Base-by-base conservation (phyloP, 2,113 vertebrate species). In the Holacanthus passer region DNA sequence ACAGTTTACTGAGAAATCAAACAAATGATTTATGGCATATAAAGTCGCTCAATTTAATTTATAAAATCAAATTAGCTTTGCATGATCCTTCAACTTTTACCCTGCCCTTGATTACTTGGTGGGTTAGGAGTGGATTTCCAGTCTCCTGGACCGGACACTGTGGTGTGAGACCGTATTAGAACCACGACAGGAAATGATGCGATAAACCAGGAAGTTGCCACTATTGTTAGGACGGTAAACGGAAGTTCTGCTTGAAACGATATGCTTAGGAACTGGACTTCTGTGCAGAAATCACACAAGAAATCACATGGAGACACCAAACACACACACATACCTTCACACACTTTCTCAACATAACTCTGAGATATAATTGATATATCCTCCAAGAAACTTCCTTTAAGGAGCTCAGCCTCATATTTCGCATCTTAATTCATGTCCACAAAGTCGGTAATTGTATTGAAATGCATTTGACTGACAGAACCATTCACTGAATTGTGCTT, bases 201-300 rank as follows among this genome's bases (percentile, higher is more conserved):
- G 70, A 92, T 94, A 86, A 87, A 91, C 82, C 81, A 94, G 94
- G 94, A 95, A 94, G 86, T 60, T 68, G 82, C 78, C 88, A 74
- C 92, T 88, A 95, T 95, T 95, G 95, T 95, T 93, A 82, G 77
- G 84, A 73, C 43, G 47, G 29, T 47, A 80, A 88, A 76, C 88
- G 95, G 95, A 95, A 93, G 83, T 65, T 87, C 88, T 89, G 90
- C 75, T 77, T 58, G 29, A 48, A 73, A 81, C 56, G 93, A 94
- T 94, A 95, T 78, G 87, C 43, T 67, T 48, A 55, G 82, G 79
- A 90, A 73, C 82, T 84, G 71, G 76, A 86, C 27, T 22, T 72
- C 78, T 72, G 32, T 69, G 79, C 74, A 83, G 80, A 73, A 84
- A 70, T 64, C 77, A 52, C 85, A 82, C 35, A 64, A 83, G 65